These are phyloP conservation scores for Psylliodes chrysocephalus DNA, from an alignment of 2,888 invertebrate species.

Conservation along the genomic window DNA sequence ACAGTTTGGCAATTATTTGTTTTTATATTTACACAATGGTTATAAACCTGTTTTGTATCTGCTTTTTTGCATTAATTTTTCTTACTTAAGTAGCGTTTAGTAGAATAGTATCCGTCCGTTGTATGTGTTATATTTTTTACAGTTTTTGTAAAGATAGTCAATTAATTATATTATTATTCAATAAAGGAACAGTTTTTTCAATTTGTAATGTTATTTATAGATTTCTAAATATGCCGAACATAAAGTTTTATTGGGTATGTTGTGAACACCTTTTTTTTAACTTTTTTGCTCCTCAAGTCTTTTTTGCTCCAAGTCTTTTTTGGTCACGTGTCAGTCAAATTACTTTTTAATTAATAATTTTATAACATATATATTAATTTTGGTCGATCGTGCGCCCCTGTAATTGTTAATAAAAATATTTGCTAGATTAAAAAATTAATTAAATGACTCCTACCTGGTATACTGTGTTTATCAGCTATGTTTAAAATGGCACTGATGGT, in stretches of 20 bases:
- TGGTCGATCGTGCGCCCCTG: too few relatives aligned
- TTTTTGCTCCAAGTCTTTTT: too few relatives aligned
- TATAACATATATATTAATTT: too few relatives aligned
- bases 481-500: conserved; percentile 74
- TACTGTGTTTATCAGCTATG: conserved; percentile 69
- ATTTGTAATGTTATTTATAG: too few relatives aligned
- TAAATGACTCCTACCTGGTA: conserved; percentile 72
- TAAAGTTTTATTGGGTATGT: too few relatives aligned
- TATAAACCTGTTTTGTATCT: conserved; percentile 6
- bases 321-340: too few relatives aligned
- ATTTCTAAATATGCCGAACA: too few relatives aligned
- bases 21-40: neutral
- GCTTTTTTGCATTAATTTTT: neutral
- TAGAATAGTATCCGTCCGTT: conserved; percentile 11
- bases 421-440: neutral
- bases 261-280: too few relatives aligned
- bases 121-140: conserved; percentile 2
- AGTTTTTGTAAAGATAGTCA: neutral
- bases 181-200: neutral
- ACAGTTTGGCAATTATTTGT: neutral
- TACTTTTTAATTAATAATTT: too few relatives aligned
- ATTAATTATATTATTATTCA: conserved; percentile 9
- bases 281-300: too few relatives aligned
- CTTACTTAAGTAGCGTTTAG: neutral
- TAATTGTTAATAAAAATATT: conserved; percentile 8